Conservation (phyloP, 2,113 vertebrate genomes). For the Burhinus bistriatus region DNA sequence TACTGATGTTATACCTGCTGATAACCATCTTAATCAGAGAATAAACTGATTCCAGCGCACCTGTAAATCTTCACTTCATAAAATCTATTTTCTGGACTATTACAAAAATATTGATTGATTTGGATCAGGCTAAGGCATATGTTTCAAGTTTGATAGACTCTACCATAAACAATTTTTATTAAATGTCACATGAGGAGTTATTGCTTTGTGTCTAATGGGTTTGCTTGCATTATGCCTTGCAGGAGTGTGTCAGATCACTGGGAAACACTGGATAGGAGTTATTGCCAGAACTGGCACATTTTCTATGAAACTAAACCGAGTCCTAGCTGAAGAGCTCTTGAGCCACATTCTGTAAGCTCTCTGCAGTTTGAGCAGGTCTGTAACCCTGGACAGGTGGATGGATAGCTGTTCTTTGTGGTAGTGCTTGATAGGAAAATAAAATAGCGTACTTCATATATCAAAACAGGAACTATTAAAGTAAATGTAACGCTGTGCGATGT, state of each 20-base stretch:
- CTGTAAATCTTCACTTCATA: neutral
- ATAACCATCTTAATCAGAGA: neutral
- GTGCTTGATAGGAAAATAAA: neutral
- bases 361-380: neutral
- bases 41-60: neutral
- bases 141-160: neutral
- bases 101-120: neutral
- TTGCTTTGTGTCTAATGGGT: neutral
- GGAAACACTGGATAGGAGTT: neutral
- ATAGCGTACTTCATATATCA: neutral
- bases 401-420: neutral
- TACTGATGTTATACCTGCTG: neutral
- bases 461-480: neutral
- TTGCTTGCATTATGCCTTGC: neutral
- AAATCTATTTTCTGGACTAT: neutral
- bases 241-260: neutral
- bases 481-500: neutral
- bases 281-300: neutral
- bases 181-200: neutral
- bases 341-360: neutral
- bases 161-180: neutral
- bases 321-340: neutral
- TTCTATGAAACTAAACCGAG: neutral
- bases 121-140: neutral
- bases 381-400: fast-evolving